Percentiles rank a stretch among this genome's conserved stretches.
These are phyloP conservation scores for Leptinotarsa peninsularis DNA, from an alignment of 2,888 invertebrate genomes.

Conservation along the genomic window DNA sequence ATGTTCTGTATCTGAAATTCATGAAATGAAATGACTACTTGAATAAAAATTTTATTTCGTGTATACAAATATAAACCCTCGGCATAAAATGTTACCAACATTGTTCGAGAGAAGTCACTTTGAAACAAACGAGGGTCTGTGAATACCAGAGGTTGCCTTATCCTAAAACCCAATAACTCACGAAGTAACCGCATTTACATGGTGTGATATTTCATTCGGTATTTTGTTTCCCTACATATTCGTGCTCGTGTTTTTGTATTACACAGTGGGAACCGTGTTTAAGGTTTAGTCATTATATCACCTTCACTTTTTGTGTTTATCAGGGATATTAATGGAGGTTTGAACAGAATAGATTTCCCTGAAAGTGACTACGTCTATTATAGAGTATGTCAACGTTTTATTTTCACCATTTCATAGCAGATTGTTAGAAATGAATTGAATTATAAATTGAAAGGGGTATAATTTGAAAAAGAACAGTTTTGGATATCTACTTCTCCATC, in stretches of 20 bases:
- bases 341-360: neutral
- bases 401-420: too few relatives aligned
- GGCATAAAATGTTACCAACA: neutral
- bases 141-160: conserved; percentile 4
- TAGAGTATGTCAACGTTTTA: neutral
- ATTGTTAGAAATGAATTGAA: too few relatives aligned
- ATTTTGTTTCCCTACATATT: conserved; percentile 6
- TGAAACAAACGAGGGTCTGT: neutral
- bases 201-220: conserved; percentile 14
- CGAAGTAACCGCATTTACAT: conserved; percentile 12
- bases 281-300: neutral
- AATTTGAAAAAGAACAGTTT: too few relatives aligned
- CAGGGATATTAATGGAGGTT: neutral
- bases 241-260: conserved; percentile 6
- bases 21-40: neutral
- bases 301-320: conserved; percentile 2
- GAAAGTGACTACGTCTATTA: neutral
- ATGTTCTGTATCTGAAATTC: neutral
- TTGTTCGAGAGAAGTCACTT: conserved; percentile 6
- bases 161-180: conserved; percentile 9
- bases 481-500: too few relatives aligned
- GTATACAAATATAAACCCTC: neutral
- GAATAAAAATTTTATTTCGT: neutral
- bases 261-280: neutral
- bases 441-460: too few relatives aligned